Evolutionary conservation across 1,140 invertebrate species (phyloP).

Genomic region (Scylla paramamosain): DNA sequence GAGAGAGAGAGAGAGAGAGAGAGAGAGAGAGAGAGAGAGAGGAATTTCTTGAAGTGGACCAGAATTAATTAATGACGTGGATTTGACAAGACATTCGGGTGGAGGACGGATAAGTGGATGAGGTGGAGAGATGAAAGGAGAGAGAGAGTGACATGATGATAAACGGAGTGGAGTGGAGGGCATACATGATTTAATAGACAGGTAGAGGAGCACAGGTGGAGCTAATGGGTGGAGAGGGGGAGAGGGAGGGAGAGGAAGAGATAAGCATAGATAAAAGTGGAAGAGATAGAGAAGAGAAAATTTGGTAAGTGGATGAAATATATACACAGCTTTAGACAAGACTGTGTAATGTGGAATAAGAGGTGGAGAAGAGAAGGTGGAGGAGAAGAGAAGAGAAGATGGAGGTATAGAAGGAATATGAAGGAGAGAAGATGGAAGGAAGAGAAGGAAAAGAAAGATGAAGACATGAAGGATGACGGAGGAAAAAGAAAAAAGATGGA

Average conservation of each 20-base stretch:
- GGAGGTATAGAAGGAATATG: not conserved
- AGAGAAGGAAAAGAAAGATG: too few species aligned
- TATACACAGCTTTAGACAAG: not conserved
- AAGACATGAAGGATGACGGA: too few species aligned
- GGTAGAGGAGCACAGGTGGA: too few species aligned
- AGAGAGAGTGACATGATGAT: not conserved
- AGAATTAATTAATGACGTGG: too few species aligned
- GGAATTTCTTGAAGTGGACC: too few species aligned
- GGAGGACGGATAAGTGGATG: not conserved
- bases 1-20: too few species aligned
- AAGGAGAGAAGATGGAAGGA: not conserved
- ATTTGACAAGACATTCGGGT: too few species aligned
- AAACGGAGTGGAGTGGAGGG: not conserved
- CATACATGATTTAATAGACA: too few species aligned
- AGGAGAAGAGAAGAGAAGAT: not conserved
- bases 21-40: too few species aligned
- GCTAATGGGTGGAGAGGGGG: not conserved
- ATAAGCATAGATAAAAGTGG: not conserved
- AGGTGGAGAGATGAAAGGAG: not conserved
- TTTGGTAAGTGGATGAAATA: not conserved
- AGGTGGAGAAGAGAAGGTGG: not conserved
- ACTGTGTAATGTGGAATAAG: not conserved
- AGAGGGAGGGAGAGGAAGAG: not conserved
- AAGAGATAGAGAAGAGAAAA: not conserved
- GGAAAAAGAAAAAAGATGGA: too few species aligned